Evolutionary conservation across 2,797 vertebrate genomes (phyloP).

Genomic region (Rhinella marina): DNA sequence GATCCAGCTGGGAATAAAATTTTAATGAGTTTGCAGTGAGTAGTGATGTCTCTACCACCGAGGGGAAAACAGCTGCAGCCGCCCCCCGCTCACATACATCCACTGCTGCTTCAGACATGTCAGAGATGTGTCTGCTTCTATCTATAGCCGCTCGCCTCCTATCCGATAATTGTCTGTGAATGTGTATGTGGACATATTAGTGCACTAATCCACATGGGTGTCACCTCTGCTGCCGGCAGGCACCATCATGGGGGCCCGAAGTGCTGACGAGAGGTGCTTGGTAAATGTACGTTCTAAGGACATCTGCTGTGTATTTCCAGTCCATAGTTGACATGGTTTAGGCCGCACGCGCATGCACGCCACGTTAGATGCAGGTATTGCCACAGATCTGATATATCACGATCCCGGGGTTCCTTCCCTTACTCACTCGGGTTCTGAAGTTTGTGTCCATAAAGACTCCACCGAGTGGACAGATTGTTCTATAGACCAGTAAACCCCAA

Average conservation of each 20-base stretch:
- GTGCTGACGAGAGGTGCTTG: neutral
- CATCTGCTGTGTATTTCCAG: neutral
- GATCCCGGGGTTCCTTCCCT: too few relatives aligned
- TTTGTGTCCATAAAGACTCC: too few relatives aligned
- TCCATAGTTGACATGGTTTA: too few relatives aligned
- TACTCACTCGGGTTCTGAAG: too few relatives aligned
- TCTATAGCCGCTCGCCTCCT: constrained; percentile 8
- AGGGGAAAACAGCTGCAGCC: constrained; percentile 55
- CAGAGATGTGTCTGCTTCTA: neutral
- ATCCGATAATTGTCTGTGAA: constrained; percentile 30
- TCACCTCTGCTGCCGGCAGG: neutral
- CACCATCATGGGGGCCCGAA: neutral
- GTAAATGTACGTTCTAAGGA: neutral
- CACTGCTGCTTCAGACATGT: constrained; percentile 17
- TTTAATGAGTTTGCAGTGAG: constrained; percentile 70
- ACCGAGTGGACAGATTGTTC: too few relatives aligned
- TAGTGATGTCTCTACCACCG: constrained; percentile 53
- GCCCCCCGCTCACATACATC: constrained; percentile 42
- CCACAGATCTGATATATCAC: too few relatives aligned
- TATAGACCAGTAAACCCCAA: neutral
- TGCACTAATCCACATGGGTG: neutral
- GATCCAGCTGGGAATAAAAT: constrained; percentile 68
- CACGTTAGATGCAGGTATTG: too few relatives aligned
- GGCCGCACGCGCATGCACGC: too few relatives aligned
- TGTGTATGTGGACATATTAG: neutral